phyloP scores from a whole-genome alignment of 2,113 vertebrate genomes.

The Brienomyrus brachyistius region DNA sequence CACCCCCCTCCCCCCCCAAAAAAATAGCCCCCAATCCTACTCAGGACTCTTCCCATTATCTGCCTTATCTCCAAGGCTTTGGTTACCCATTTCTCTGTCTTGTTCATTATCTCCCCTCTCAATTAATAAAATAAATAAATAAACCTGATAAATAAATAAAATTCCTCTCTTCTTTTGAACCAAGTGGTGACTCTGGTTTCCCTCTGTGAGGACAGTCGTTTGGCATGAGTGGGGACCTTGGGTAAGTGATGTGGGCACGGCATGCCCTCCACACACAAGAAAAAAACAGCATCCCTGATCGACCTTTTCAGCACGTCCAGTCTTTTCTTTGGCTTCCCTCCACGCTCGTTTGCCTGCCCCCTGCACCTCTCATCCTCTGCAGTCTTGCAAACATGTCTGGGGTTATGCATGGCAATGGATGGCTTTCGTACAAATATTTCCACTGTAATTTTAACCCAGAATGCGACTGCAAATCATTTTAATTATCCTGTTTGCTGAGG shows the following conservation, averaged over 20 bases:
- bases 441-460: conserved; percentile 55
- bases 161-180: conserved; percentile 33
- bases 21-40: conserved; percentile 21
- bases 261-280: conserved; percentile 35
- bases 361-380: conserved; percentile 17
- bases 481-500: conserved; percentile 53
- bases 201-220: conserved; percentile 36
- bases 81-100: conserved; percentile 45
- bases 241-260: conserved; percentile 48
- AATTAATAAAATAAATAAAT: background rate
- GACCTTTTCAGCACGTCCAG: background rate
- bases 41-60: conserved; percentile 32
- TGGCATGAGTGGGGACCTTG: conserved; percentile 39
- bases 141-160: background rate
- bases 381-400: conserved; percentile 51
- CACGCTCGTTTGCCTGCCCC: background rate
- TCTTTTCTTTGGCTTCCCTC: conserved; percentile 34
- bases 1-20: background rate
- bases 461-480: conserved; percentile 55
- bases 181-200: conserved; percentile 47
- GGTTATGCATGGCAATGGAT: conserved; percentile 54
- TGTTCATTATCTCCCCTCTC: background rate
- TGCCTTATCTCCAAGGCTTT: conserved; percentile 51
- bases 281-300: background rate
- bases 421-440: conserved; percentile 58